Evolutionary conservation across 2,113 vertebrate species (phyloP), one percentile per base, ranked within the genome.

Genomic region (Rhodinocichla rosea): DNA sequence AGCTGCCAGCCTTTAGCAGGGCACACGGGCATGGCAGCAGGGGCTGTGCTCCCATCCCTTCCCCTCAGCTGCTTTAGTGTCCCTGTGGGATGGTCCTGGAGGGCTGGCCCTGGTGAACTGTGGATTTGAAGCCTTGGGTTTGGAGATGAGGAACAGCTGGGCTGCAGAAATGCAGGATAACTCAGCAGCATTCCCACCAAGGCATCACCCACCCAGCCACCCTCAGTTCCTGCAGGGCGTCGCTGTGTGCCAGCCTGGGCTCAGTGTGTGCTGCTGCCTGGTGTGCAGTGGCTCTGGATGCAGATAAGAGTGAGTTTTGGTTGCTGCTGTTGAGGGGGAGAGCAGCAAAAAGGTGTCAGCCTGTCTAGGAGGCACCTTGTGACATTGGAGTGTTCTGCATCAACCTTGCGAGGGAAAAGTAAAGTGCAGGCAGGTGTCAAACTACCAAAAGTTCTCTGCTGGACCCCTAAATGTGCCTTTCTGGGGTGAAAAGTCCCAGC

Each of bases 1-100:
- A 92, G 70, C 93, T 91, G 96, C 89, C 91, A 95, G 81, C 57
- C 87, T 89, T 87, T 89, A 49, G 84, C 77, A 42, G 77, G 69
- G 45, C 35, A 57, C 55, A 28, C 30, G 0, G 5, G 65, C 69
- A 4, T 0, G 5, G 11, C 79, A 64, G 83, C 56, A 23, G 73
- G 70, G 78, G 83, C 63, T 78, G 85, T 1, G 5, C 80, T 71
- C 9, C 0, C 5, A 17, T 7, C 77, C 24, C 71, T 15, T 11
- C 21, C 2, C 56, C 71, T 22, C 33, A 3, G 14, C 49, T 9
- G 83, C 4, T 33, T 69, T 35, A 1, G 47, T 7, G 8, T 13
- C 73, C 6, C 2, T 11, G 3, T 4, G 0, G 18, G 56, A 53
- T 44, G 1, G 0, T 56, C 42, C 44, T 6, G 13, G 13, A 2